Percentiles rank a stretch among this genome's conserved stretches.
Conservation (phyloP, 2,113 vertebrate genomes). For the Chaenogobius annularis region DNA sequence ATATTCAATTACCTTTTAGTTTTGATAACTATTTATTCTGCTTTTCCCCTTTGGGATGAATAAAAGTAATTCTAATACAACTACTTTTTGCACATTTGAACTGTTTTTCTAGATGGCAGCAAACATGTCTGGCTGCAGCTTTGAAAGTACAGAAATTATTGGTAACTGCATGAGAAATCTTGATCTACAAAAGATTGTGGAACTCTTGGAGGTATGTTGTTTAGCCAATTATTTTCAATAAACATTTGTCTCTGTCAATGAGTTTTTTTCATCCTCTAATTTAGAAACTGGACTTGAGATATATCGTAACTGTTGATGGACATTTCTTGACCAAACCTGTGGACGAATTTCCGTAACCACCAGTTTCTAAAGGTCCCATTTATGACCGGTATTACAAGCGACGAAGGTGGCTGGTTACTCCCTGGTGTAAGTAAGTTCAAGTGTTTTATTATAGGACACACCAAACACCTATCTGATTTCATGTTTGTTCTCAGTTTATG, state of each 20-base stretch:
- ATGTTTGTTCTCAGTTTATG: constrained; percentile 40
- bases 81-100: not conserved
- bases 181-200: constrained; percentile 39
- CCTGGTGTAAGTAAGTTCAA: constrained; percentile 38
- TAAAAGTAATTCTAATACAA: not conserved
- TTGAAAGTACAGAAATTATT: constrained; percentile 64
- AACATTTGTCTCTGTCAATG: not conserved
- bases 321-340: constrained; percentile 49
- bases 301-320: constrained; percentile 31
- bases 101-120: constrained; percentile 57
- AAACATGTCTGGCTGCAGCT: constrained; percentile 71
- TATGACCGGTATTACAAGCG: constrained; percentile 53
- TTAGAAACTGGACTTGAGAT: not conserved
- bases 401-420: constrained; percentile 59
- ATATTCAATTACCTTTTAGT: too few species aligned
- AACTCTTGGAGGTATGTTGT: constrained; percentile 24
- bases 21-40: too few species aligned
- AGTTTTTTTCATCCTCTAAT: not conserved
- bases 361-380: constrained; percentile 55
- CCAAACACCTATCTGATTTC: not conserved
- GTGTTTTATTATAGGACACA: not conserved
- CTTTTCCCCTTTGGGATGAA: too few species aligned
- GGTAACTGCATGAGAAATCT: constrained; percentile 67
- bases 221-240: not conserved
- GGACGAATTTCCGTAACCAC: constrained; percentile 27